A percentile compares a stretch with the other conserved stretches of the same genome.
These are phyloP conservation scores for Rhyzopertha dominica DNA, from an alignment of 1,140 invertebrate genomes.

Conservation along the genomic window DNA sequence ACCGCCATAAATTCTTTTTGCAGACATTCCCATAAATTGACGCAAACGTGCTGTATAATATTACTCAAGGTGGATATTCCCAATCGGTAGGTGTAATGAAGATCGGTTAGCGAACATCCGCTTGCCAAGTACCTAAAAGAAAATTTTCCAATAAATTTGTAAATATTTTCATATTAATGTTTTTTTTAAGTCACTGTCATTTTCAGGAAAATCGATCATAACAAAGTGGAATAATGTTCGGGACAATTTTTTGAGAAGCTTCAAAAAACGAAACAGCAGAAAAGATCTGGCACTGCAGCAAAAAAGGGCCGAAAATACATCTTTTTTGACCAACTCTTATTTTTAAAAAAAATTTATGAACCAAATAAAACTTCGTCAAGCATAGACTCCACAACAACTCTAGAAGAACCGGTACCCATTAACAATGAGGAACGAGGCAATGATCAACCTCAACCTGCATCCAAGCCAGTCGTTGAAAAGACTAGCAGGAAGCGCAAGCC, in stretches of 20 bases:
- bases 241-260: constrained; percentile 6
- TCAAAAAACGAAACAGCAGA: constrained; percentile 10
- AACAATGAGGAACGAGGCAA: too few relatives aligned
- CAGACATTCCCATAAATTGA: constrained; percentile 27
- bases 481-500: too few relatives aligned
- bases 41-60: constrained; percentile 28
- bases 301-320: constrained; percentile 7
- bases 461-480: too few relatives aligned
- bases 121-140: constrained; percentile 23
- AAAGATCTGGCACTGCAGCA: constrained; percentile 7
- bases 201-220: constrained; percentile 6
- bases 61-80: constrained; percentile 25
- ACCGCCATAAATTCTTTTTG: constrained; percentile 13
- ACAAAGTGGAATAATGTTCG: constrained; percentile 11
- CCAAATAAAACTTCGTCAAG: too few relatives aligned
- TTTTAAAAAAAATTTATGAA: constrained; percentile 13
- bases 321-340: constrained; percentile 10
- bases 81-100: constrained; percentile 27
- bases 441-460: too few relatives aligned
- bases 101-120: constrained; percentile 20
- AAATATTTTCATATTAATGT: too few relatives aligned
- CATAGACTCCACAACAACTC: too few relatives aligned
- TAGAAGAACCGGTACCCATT: too few relatives aligned
- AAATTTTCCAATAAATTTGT: constrained; percentile 1
- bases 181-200: too few relatives aligned